Base-by-base conservation (phyloP, 2,888 invertebrate species). In the Pimpla rufipes region DNA sequence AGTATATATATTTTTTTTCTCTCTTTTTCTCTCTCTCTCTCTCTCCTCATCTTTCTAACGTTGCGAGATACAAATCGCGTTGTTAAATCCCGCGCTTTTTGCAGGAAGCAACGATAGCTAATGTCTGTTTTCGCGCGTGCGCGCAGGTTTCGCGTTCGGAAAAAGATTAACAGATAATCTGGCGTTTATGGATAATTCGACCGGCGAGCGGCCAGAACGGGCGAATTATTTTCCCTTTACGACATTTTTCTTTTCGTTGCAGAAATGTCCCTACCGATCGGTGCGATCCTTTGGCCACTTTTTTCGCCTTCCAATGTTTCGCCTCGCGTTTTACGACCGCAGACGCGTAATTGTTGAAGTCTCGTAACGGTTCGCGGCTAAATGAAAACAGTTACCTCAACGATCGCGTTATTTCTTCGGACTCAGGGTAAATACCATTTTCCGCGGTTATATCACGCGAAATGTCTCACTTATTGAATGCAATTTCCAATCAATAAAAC, bases 141-240 rank as follows among this genome's bases (percentile, higher is more conserved):
- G 52, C 5, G 18, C 50, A 21, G 21, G 11, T 71, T 64, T 52
- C 7, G 40, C 52, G 23, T 29, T 13, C 18, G 29, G 47, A 42
- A 62, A 64, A 68, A 62, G 29, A 57, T 71, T 67, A 23, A 23
- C 55, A 59, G 10, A 29, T 57, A 64, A 81, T 70, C 35, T n/a
- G n/a, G 70, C 18, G 16, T 55, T 59, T 35, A 57, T 71, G 76
- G 66, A 76, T 23, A 57, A 55, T 81, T 81, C 40, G 23, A 62
- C 47, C 10, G 37, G 47, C 21, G 62, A 45, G 40, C 23, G 29
- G 21, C 21, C 10, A 11, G 52, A 42, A 35, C 42, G 7, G 66
- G 67, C 59, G 52, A 70, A 76, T 73, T 18, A 37, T 81, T 77
- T 77, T 77, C n/a, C 21, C 7, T 59, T 81, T 77, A 73, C 77